Base-by-base conservation (phyloP, 2,797 vertebrate genomes). In the Ctenochaetus hawaiiensis region DNA sequence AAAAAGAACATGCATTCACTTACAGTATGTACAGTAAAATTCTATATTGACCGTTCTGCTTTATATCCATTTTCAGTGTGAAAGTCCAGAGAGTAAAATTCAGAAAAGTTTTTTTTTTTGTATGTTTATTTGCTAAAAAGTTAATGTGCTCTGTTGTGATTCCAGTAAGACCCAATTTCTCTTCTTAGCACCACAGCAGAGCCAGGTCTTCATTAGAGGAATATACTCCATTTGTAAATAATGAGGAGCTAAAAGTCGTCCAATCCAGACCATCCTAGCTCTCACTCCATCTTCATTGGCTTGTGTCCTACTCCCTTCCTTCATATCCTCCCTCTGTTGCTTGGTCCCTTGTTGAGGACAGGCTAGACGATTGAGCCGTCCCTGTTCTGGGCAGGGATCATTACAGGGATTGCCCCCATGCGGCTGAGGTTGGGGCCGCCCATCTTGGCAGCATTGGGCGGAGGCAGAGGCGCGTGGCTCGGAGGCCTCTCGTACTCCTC, bases 371-470 rank as follows among this genome's bases (percentile, higher is more conserved):
- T 98, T 0, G 97, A 99, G 79, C 98, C 98, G 67, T 99, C 98
- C 94, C 97, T 96, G 94, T 96, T 98, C 93, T 99, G 98, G 68
- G 98, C 98, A 67, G 98, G 97, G 82, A 98, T 96, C 98, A 99
- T 99, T 91, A 99, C 98, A 0, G 98, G 95, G 84, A 99, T 94
- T 63, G 94, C 98, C 57, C 98, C 98, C 98, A 99, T 99, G 92
- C 98, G 97, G 90, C 96, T 99, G 86, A 99, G 96, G 92, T 98
- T 99, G 90, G 96, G 96, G 80, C 96, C 97, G 0, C 94, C 96
- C 96, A 98, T 96, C 94, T 94, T 97, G 90, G 91, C 72, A 53
- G 94, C 95, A 67, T 91, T 82, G 76, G 96, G 96, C 2, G 93
- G 93, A 1, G 96, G 92, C 75, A 91, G 86, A 1, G 96, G 95